These are phyloP conservation scores for Gymnorhina tibicen DNA, from an alignment of 2,113 vertebrate genomes.

Conservation along the genomic window DNA sequence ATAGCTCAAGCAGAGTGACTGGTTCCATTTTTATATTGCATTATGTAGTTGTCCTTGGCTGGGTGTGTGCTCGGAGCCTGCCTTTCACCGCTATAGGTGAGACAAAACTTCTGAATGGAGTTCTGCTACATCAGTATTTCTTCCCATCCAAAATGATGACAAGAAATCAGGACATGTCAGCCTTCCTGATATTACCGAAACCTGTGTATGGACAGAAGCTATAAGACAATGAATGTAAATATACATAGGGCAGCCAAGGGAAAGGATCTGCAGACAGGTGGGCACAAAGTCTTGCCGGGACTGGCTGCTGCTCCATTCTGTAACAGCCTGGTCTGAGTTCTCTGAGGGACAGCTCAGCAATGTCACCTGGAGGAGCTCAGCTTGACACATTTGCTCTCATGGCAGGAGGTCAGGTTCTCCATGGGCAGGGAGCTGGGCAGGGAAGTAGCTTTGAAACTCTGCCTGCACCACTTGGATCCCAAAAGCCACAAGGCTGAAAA, in stretches of 20 bases:
- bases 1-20: not conserved
- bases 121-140: not conserved
- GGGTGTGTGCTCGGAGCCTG: not conserved
- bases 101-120: not conserved
- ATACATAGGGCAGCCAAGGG: not conserved
- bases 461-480: not conserved
- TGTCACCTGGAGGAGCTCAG: not conserved
- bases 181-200: not conserved
- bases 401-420: not conserved
- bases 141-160: not conserved
- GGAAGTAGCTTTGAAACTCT: not conserved
- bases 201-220: not conserved
- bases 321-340: not conserved
- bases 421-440: fast-evolving
- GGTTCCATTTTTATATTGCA: not conserved
- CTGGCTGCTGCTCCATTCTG: not conserved
- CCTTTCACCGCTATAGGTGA: not conserved
- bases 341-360: not conserved
- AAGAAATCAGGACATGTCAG: not conserved
- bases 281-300: not conserved
- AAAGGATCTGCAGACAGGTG: not conserved
- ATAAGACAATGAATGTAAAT: fast-evolving
- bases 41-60: not conserved
- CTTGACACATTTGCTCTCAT: not conserved
- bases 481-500: not conserved